phyloP scores from a whole-genome alignment of 1,140 invertebrate genomes.

The Holcopasites calliopsidis region DNA sequence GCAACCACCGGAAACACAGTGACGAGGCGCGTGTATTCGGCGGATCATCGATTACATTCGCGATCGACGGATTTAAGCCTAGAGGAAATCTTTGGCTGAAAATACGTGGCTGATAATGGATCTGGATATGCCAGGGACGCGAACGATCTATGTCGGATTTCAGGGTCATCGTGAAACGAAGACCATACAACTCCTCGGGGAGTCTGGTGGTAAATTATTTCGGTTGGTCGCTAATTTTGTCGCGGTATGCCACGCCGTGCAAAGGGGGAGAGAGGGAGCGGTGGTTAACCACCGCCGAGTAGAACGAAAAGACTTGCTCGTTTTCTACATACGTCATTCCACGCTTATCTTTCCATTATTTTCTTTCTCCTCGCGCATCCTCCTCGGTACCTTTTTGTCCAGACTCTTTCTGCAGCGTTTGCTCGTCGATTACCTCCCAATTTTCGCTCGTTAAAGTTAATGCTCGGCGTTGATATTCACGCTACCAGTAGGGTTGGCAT shows the following conservation, averaged over 20 bases:
- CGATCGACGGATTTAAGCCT: neutral
- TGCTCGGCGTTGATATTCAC: constrained; percentile 29
- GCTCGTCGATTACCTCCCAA: constrained; percentile 34
- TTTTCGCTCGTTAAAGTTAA: constrained; percentile 39
- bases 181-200: constrained; percentile 35
- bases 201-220: constrained; percentile 56
- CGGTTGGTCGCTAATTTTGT: constrained; percentile 57
- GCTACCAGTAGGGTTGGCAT: constrained; percentile 34
- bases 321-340: neutral
- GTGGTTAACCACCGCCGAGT: constrained; percentile 30
- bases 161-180: constrained; percentile 48
- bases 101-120: neutral
- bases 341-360: neutral
- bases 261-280: neutral
- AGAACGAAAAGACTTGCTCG: neutral
- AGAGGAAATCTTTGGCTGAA: neutral
- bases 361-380: neutral
- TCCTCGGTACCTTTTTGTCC: neutral
- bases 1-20: no score
- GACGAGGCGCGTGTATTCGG: neutral
- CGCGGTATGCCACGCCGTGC: constrained; percentile 37
- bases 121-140: neutral
- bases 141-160: constrained; percentile 37
- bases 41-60: neutral
- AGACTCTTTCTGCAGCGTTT: constrained; percentile 3